A percentile compares a stretch with the other conserved stretches of the same genome.
Evolutionary conservation across 30 jellyfish, hydroid and myxozoan species (phyloP).

Genomic region (Clytia hemisphaerica): DNA sequence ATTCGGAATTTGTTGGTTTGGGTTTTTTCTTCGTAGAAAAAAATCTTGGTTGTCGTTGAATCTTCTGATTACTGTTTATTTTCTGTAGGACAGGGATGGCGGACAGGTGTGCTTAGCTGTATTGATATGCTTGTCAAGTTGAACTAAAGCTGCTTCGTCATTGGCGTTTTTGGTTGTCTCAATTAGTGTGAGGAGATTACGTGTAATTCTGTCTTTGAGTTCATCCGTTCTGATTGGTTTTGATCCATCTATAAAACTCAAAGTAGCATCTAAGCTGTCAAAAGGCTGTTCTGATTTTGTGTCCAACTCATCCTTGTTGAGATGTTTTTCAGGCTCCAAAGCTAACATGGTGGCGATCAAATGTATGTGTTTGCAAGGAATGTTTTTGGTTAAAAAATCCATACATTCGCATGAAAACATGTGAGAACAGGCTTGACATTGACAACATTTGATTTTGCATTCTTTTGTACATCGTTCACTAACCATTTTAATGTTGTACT

Average conservation of each 20-base stretch:
- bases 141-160: conserved; percentile 13
- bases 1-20: too few species aligned
- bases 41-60: conserved; percentile 19
- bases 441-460: conserved; percentile 10
- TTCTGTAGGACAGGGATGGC: not conserved
- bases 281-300: too few species aligned
- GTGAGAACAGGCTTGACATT: conserved; percentile 8
- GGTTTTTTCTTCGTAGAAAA: conserved; percentile 10
- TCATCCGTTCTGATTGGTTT: too few species aligned
- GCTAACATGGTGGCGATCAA: too few species aligned
- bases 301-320: too few species aligned
- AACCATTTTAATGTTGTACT: conserved; percentile 1
- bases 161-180: too few species aligned
- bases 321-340: too few species aligned
- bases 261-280: too few species aligned
- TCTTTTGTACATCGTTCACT: not conserved
- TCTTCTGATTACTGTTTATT: conserved; percentile 8
- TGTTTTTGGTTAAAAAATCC: conserved; percentile 3
- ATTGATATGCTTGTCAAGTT: conserved; percentile 6
- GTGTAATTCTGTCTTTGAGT: too few species aligned
- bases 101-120: conserved; percentile 11
- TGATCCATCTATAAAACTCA: too few species aligned
- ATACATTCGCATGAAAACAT: not conserved
- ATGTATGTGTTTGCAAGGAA: conserved; percentile 28
- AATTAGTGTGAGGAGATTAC: too few species aligned